These are phyloP conservation scores for Drosophila virilis DNA, from an alignment of 1,140 invertebrate species.

Conservation along the genomic window DNA sequence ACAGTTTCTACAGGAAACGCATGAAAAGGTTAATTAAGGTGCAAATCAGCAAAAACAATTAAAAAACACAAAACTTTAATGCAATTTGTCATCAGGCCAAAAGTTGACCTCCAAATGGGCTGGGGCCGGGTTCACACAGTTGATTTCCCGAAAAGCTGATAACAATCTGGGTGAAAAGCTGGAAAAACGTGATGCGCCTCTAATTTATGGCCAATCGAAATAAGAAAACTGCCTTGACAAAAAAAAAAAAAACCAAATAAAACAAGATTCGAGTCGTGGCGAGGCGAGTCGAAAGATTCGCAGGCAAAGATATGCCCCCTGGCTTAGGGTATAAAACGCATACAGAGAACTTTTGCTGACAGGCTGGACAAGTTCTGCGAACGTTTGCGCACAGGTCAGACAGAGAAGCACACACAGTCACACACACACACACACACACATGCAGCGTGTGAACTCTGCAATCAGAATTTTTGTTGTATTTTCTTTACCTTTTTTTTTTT, in stretches of 20 bases:
- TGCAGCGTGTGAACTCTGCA: constrained; percentile 74
- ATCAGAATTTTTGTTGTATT: constrained; percentile 55
- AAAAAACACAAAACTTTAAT: neutral
- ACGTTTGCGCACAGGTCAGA: constrained; percentile 33
- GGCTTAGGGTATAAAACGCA: constrained; percentile 21
- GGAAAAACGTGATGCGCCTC: constrained; percentile 72
- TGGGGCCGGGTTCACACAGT: too few species aligned
- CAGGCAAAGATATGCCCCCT: constrained; percentile 39
- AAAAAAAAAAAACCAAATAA: constrained; percentile 15
- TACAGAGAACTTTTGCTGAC: constrained; percentile 18
- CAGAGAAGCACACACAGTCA: constrained; percentile 10
- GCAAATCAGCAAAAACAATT: constrained; percentile 24
- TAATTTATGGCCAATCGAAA: constrained; percentile 76
- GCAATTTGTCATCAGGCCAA: constrained; percentile 32
- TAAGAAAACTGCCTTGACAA: constrained; percentile 2
- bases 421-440: constrained; percentile 20
- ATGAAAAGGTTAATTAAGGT: constrained; percentile 53
- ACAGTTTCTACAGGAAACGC: constrained; percentile 27
- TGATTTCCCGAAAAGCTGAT: constrained; percentile 38
- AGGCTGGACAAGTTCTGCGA: constrained; percentile 35
- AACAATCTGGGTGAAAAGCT: constrained; percentile 59
- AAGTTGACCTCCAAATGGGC: constrained; percentile 14
- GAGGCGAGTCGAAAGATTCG: constrained; percentile 44
- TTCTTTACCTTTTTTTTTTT: constrained; percentile 33
- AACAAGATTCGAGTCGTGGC: constrained; percentile 22